Percentiles rank a stretch among this genome's conserved stretches.
These are phyloP conservation scores for Anseranas semipalmata DNA, from an alignment of 2,113 vertebrate species.

Conservation along the genomic window DNA sequence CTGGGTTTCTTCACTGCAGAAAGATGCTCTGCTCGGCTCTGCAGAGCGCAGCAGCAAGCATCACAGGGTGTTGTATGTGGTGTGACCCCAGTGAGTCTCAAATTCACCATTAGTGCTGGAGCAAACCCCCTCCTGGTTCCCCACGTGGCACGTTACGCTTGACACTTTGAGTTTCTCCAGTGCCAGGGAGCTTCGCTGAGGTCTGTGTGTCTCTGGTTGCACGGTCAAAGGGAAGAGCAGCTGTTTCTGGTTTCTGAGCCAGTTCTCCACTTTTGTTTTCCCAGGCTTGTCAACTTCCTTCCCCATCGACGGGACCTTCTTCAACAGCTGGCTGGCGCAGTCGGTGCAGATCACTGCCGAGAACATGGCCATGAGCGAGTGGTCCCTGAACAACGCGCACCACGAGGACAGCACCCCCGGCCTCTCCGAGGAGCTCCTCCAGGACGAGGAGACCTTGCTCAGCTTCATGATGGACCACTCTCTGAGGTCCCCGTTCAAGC, in stretches of 20 bases:
- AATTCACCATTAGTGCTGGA: background rate
- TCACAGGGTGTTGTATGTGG: background rate
- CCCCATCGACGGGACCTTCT: slow-evolving; percentile 92
- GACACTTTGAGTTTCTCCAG: accelerated
- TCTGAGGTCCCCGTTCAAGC: slow-evolving; percentile 87
- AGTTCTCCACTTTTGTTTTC: background rate
- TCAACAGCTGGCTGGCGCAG: slow-evolving; percentile 96
- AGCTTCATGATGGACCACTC: slow-evolving; percentile 97
- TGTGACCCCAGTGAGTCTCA: background rate
- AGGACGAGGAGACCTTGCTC: slow-evolving; percentile 92
- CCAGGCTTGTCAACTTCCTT: slow-evolving; percentile 91
- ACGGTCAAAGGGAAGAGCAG: accelerated
- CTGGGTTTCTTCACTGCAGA: background rate
- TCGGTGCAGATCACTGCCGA: slow-evolving; percentile 94
- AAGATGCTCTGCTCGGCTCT: background rate
- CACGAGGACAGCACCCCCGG: slow-evolving; percentile 83
- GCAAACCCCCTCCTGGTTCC: background rate
- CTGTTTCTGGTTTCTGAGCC: background rate
- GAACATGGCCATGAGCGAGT: slow-evolving; percentile 92
- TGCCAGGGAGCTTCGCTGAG: background rate
- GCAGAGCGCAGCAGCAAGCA: too few species aligned
- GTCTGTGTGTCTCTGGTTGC: background rate
- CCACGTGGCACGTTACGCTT: accelerated
- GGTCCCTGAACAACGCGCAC: slow-evolving; percentile 88
- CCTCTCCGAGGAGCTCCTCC: slow-evolving; percentile 92